phyloP scores from a whole-genome alignment of 2,113 vertebrate species.

The Archilochus colubris region DNA sequence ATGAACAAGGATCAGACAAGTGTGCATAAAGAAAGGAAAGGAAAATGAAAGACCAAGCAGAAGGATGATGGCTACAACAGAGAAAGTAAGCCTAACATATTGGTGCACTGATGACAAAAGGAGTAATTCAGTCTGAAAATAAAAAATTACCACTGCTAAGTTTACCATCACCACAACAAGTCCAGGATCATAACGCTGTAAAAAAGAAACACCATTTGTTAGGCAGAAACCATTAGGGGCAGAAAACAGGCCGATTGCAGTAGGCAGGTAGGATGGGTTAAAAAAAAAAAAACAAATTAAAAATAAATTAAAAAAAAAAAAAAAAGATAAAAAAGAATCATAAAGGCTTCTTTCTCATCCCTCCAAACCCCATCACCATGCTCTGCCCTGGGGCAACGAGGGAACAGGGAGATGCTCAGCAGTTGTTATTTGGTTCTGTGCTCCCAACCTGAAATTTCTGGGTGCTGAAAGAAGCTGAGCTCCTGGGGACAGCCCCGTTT shows the following conservation, averaged over 20 bases:
- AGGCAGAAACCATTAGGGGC: constrained; percentile 96
- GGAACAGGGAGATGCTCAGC: background rate
- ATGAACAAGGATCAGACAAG: constrained; percentile 94
- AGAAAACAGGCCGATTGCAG: constrained; percentile 84
- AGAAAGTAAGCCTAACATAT: constrained; percentile 98
- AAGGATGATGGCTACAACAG: constrained; percentile 99
- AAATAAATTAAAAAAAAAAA: background rate
- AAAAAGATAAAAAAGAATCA: background rate
- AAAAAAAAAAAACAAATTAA: background rate
- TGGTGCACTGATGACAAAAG: constrained; percentile 99
- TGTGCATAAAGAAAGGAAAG: constrained; percentile 91
- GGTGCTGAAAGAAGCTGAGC: background rate
- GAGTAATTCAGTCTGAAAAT: constrained; percentile 99
- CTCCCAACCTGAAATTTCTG: background rate
- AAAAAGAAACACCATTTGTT: constrained; percentile 99
- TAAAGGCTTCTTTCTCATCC: constrained; percentile 62
- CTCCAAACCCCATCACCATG: constrained; percentile 63
- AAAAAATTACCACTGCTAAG: constrained; percentile 99
- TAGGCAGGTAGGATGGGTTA: constrained; percentile 74
- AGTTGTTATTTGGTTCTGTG: background rate
- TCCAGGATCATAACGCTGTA: constrained; percentile 99
- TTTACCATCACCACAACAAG: constrained; percentile 99
- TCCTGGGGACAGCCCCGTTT: fast-evolving
- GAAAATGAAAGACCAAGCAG: constrained; percentile 97
- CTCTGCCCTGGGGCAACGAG: constrained; percentile 49